Percentiles rank a stretch among this genome's conserved stretches.
Evolutionary conservation across 1,140 invertebrate genomes (phyloP).

Genomic region (Rhagoletis pomonella): DNA sequence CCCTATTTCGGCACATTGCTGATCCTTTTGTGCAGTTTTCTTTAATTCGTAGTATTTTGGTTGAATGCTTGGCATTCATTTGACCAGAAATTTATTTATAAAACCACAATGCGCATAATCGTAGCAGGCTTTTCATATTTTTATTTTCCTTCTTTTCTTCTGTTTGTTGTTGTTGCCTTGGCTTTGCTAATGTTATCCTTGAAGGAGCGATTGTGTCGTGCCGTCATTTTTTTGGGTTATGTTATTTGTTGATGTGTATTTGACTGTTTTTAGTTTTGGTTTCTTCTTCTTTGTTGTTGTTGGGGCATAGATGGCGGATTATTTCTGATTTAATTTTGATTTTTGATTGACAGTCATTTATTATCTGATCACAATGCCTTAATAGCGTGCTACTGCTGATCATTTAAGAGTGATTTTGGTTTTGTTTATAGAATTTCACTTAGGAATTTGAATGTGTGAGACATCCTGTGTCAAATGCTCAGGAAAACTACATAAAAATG

Average conservation of each 20-base stretch:
- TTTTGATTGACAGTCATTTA: conserved; percentile 48
- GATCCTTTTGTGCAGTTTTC: not conserved
- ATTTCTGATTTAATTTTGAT: conserved; percentile 23
- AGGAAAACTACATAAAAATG: too few species aligned
- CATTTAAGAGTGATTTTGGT: not conserved
- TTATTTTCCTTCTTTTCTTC: not conserved
- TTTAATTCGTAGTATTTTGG: conserved; percentile 26
- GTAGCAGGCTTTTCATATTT: not conserved
- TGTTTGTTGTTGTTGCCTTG: not conserved
- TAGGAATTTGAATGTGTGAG: too few species aligned
- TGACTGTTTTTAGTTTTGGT: not conserved
- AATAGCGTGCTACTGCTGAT: conserved; percentile 23
- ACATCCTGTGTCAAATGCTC: too few species aligned
- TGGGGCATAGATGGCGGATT: not conserved
- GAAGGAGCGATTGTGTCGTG: not conserved
- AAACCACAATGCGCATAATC: conserved; percentile 25
- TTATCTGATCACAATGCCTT: not conserved
- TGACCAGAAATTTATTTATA: conserved; percentile 42
- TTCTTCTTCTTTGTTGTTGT: not conserved
- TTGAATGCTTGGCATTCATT: conserved; percentile 9
- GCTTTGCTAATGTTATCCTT: conserved; percentile 1
- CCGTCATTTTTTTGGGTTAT: not conserved
- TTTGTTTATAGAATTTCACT: too few species aligned
- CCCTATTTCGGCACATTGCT: not conserved
- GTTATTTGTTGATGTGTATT: not conserved